Evolutionary conservation across 1,140 invertebrate species (phyloP).

Genomic region (Lepidostoma basale): DNA sequence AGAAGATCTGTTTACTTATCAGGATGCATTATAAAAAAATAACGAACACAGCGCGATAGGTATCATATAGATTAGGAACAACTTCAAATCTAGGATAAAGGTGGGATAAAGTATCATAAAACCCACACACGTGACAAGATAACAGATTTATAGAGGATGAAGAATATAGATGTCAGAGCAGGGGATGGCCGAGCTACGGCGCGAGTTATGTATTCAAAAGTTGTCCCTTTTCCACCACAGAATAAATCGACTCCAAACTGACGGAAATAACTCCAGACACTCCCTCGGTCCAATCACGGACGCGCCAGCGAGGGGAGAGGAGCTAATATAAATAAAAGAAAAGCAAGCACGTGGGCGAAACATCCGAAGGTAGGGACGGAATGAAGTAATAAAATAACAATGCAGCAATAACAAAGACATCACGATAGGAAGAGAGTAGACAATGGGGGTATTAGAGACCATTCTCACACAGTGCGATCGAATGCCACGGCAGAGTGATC

Average conservation of each 20-base stretch:
- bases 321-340: neutral
- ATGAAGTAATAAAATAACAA: slow-evolving; percentile 22
- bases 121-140: slow-evolving; percentile 2
- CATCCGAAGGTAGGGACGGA: slow-evolving; percentile 13
- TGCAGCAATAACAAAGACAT: slow-evolving; percentile 27
- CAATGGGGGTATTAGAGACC: neutral
- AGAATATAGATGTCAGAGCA: too few species aligned
- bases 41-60: too few species aligned
- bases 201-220: slow-evolving; percentile 19
- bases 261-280: slow-evolving; percentile 25
- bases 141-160: too few species aligned
- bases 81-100: too few species aligned
- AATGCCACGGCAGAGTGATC: neutral
- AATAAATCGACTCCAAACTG: neutral
- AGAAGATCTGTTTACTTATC: too few species aligned
- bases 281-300: slow-evolving; percentile 26
- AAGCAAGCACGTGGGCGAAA: slow-evolving; percentile 24
- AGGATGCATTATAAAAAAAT: too few species aligned
- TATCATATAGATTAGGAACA: too few species aligned
- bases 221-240: neutral
- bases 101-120: slow-evolving; percentile 17
- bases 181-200: neutral
- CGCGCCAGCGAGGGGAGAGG: neutral
- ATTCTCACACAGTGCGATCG: neutral
- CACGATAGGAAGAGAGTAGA: neutral